Percentiles rank a stretch among this genome's conserved stretches.
These are phyloP conservation scores for Eulithis testata DNA, from an alignment of 2,888 invertebrate genomes.

Conservation along the genomic window DNA sequence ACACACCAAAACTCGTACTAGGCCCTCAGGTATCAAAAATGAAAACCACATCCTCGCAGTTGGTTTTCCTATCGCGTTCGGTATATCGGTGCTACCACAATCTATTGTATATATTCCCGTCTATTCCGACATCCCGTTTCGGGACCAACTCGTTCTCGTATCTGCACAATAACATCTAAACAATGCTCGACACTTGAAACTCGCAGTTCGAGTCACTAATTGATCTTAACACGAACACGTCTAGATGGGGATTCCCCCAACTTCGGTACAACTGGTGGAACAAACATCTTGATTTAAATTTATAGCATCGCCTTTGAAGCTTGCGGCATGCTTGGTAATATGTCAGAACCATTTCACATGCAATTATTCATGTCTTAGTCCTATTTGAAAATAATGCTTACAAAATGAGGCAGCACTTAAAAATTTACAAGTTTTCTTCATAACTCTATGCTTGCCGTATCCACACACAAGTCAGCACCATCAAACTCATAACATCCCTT, in stretches of 20 bases:
- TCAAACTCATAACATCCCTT: too few relatives aligned
- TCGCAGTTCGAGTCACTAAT: slow-evolving; percentile 37
- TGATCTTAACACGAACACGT: slow-evolving; percentile 40
- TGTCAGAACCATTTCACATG: slow-evolving; percentile 14
- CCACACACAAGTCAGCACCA: too few relatives aligned
- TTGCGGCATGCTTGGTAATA: slow-evolving; percentile 11
- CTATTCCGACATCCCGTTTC: background rate
- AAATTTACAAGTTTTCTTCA: too few relatives aligned
- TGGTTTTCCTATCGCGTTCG: slow-evolving; percentile 9
- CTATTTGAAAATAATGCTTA: background rate
- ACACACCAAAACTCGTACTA: too few relatives aligned
- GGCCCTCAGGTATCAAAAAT: background rate
- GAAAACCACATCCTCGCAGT: background rate
- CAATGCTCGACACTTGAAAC: slow-evolving; percentile 38
- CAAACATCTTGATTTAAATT: slow-evolving; percentile 33
- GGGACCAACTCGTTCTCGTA: slow-evolving; percentile 12
- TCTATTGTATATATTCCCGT: slow-evolving; percentile 5
- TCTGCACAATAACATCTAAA: slow-evolving; percentile 32
- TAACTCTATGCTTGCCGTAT: too few relatives aligned
- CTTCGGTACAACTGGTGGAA: slow-evolving; percentile 26
- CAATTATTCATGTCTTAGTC: background rate
- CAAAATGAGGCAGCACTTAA: too few relatives aligned
- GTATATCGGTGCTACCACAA: background rate
- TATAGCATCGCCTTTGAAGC: slow-evolving; percentile 18
- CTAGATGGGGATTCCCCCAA: slow-evolving; percentile 23